Base-by-base conservation (phyloP, 2,888 invertebrate genomes). In the Trimorus sp. region DNA sequence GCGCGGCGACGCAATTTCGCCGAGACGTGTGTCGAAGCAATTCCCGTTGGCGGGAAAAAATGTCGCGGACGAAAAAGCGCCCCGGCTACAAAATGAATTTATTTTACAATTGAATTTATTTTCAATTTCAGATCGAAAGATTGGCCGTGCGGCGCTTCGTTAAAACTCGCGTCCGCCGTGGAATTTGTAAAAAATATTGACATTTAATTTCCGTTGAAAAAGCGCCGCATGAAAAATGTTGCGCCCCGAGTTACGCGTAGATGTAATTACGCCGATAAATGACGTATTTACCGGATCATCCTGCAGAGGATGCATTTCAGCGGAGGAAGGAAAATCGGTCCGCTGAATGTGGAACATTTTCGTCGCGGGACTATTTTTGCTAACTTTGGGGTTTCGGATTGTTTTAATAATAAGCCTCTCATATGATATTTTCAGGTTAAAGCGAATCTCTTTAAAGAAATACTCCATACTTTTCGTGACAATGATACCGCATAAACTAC, bases 161-260 rank as follows among this genome's bases (percentile, higher is more conserved):
- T 71, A 53, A 60, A 65, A 65, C 65, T 65, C 65, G 42, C 16
- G 48, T 38, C 15, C 74, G 26, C 40, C 48, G 51, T 69, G 68
- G 42, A 76, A 63, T 76, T 76, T 69, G 49, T 65, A 40, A 58
- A 74, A 73, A 74, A 74, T 74, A 74, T 74, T 74, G 74, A 74
- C 74, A 49, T 74, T 74, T 74, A 74, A 74, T 74, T 74, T 74
- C 65, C 74, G 74, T 40, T 63, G 14, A 74, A 74, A 74, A 65
- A 74, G 65, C 63, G 56, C 56, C 15, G 51, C 15, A 45, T 53
- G 53, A 60, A 70, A 70, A 70, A 70, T 58, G 59, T 59, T 42
- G 37, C 51, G 42, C 11, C 36, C n/a, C 8, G 12, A 42, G 12
- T 58, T 60, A 53, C 40, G 40, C 4, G 51, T 1, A 51, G 48